A percentile compares a stretch with the other conserved stretches of the same genome.
These are phyloP conservation scores for Chelmon rostratus DNA, from an alignment of 2,797 vertebrate genomes.

Conservation along the genomic window DNA sequence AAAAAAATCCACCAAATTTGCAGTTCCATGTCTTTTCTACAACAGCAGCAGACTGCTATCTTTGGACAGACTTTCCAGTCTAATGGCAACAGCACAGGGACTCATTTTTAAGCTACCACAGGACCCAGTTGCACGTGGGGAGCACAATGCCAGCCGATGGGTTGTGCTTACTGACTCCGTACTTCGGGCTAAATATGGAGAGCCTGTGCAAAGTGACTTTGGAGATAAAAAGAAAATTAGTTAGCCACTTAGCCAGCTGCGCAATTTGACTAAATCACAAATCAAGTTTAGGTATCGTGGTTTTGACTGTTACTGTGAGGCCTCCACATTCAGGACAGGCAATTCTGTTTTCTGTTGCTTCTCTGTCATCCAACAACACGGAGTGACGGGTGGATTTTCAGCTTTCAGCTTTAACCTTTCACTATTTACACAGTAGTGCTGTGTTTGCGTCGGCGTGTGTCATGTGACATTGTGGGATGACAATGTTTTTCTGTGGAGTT, in stretches of 20 bases:
- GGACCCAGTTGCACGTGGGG: constrained; percentile 33
- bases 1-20: constrained; percentile 12
- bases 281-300: constrained; percentile 45
- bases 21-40: constrained; percentile 41
- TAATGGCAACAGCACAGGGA: constrained; percentile 26
- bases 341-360: background rate
- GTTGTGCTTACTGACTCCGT: constrained; percentile 60
- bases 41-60: constrained; percentile 39
- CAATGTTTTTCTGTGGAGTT: background rate
- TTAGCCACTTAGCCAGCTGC: constrained; percentile 58
- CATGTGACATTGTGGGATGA: background rate
- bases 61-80: constrained; percentile 37
- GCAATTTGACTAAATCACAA: constrained; percentile 47
- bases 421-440: background rate
- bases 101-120: constrained; percentile 40
- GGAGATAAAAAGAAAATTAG: constrained; percentile 66
- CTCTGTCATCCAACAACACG: constrained; percentile 14
- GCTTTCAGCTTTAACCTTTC: constrained; percentile 19
- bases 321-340: background rate
- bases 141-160: constrained; percentile 71
- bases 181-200: constrained; percentile 38
- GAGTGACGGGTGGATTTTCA: constrained; percentile 6
- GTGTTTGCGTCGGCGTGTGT: background rate
- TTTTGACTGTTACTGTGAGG: constrained; percentile 39
- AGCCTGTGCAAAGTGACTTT: constrained; percentile 52